phyloP scores from a whole-genome alignment of 1,140 invertebrate genomes.

The Periplaneta americana region DNA sequence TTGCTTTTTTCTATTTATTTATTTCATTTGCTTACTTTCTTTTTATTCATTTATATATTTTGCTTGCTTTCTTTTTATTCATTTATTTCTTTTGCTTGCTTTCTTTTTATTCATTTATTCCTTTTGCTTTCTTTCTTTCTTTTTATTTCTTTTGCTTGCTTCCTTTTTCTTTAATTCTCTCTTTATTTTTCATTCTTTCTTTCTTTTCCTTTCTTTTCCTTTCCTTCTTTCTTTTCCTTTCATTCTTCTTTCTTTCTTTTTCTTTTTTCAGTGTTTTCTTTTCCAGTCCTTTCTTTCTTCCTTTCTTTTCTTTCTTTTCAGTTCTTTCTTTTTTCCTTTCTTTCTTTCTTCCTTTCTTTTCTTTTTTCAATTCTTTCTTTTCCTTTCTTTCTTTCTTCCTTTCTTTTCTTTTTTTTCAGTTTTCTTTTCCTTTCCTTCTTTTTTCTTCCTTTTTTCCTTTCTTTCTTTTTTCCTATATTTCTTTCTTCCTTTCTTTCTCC shows the following conservation, averaged over 20 bases:
- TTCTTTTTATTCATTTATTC: not conserved
- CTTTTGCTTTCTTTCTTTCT: not conserved
- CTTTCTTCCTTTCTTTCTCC: not conserved
- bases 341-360: not conserved
- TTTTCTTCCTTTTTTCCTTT: too few relatives aligned
- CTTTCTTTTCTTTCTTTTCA: not conserved
- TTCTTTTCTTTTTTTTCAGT: not conserved
- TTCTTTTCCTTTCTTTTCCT: not conserved
- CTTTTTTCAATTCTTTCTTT: not conserved
- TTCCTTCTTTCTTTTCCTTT: not conserved
- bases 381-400: not conserved
- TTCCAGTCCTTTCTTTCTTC: not conserved
- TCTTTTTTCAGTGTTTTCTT: not conserved
- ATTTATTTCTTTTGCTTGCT: not conserved
- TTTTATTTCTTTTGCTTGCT: not conserved
- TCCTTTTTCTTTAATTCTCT: not conserved
- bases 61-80: not conserved
- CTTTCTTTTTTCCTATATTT: not conserved
- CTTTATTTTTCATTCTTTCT: not conserved
- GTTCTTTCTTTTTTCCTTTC: not conserved
- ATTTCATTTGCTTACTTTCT: too few relatives aligned
- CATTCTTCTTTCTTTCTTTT: not conserved
- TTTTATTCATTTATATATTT: too few relatives aligned
- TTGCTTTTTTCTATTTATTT: too few relatives aligned
- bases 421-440: too few relatives aligned